These are phyloP conservation scores for Drosophila pseudotakahashii DNA, from an alignment of 2,888 invertebrate species.

Conservation along the genomic window DNA sequence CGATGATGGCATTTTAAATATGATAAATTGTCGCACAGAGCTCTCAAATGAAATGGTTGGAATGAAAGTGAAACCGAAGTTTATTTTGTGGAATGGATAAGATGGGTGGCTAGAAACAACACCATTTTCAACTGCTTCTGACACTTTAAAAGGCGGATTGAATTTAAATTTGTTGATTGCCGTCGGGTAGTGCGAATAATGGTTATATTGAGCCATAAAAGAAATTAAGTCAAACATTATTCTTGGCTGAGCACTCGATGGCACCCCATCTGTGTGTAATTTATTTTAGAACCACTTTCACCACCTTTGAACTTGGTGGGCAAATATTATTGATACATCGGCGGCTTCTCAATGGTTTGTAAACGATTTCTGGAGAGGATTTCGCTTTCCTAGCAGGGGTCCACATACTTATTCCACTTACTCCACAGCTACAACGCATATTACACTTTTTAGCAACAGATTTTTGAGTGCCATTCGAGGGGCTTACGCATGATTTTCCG, in stretches of 20 bases:
- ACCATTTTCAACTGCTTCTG: slow-evolving; percentile 51
- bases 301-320: slow-evolving; percentile 62
- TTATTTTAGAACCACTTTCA: slow-evolving; percentile 65
- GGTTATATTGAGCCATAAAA: slow-evolving; percentile 77
- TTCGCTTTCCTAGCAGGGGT: slow-evolving; percentile 43
- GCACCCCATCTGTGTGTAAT: slow-evolving; percentile 14
- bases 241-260: slow-evolving; percentile 45
- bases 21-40: slow-evolving; percentile 81
- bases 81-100: neutral
- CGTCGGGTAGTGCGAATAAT: slow-evolving; percentile 78
- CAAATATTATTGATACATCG: slow-evolving; percentile 79
- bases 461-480: slow-evolving; percentile 72
- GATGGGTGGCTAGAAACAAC: neutral
- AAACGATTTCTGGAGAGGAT: slow-evolving; percentile 60
- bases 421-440: slow-evolving; percentile 60
- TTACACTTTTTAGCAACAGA: slow-evolving; percentile 70
- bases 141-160: slow-evolving; percentile 74
- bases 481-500: slow-evolving; percentile 70
- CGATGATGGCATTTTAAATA: slow-evolving; percentile 81
- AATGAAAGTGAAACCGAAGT: slow-evolving; percentile 28
- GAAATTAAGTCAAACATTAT: slow-evolving; percentile 79
- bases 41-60: slow-evolving; percentile 67
- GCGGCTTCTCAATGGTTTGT: slow-evolving; percentile 77
- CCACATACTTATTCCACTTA: slow-evolving; percentile 31
- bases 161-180: slow-evolving; percentile 83